A percentile compares a stretch with the other conserved stretches of the same genome.
Evolutionary conservation across 2,113 vertebrate species (phyloP).

Genomic region (Ceyx margarethae): DNA sequence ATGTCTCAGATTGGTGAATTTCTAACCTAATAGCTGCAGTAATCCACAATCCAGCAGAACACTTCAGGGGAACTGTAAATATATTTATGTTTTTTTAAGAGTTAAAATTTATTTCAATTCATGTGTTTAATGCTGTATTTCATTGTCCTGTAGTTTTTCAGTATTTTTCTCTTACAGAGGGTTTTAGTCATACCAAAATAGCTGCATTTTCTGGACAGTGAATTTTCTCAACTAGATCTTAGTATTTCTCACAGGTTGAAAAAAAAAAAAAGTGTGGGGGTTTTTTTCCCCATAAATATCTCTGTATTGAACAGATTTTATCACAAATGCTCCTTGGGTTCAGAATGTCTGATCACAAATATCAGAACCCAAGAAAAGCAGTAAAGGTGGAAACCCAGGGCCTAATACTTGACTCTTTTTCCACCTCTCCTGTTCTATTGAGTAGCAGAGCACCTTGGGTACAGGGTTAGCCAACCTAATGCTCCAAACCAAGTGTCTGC

Average conservation of each 20-base stretch:
- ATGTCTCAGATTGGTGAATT: not conserved
- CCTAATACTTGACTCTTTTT: not conserved
- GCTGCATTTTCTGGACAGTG: not conserved
- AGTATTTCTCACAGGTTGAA: not conserved
- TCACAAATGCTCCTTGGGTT: not conserved
- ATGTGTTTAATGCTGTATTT: not conserved
- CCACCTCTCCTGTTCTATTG: not conserved
- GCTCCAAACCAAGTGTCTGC: not conserved
- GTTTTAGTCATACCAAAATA: not conserved
- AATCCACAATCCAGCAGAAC: not conserved
- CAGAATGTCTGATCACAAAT: not conserved
- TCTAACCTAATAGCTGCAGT: not conserved
- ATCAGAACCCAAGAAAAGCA: not conserved
- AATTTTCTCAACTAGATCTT: not conserved
- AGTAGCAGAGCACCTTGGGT: not conserved
- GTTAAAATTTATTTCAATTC: not conserved
- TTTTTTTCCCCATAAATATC: not conserved
- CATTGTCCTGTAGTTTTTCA: not conserved
- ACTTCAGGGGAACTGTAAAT: not conserved
- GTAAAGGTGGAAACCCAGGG: not conserved
- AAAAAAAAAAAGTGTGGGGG: not conserved
- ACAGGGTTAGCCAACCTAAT: accelerated
- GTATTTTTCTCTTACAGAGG: not conserved
- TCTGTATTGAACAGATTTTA: not conserved
- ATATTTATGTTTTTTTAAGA: not conserved